phyloP scores from a whole-genome alignment of 2,113 vertebrate species.

The Oryzias celebensis region DNA sequence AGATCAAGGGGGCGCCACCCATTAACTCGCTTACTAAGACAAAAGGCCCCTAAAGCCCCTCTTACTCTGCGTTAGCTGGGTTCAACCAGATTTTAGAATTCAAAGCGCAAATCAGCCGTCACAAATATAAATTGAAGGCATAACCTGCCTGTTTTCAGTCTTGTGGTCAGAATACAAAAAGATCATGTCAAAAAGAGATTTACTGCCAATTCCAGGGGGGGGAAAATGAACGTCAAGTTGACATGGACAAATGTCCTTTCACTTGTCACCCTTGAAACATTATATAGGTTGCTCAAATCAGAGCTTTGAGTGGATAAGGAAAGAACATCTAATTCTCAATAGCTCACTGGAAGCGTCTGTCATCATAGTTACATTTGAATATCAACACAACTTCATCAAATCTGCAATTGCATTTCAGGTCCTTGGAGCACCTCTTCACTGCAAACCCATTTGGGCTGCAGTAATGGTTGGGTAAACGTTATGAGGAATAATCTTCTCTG shows the following conservation, averaged over 20 bases:
- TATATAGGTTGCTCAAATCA: conserved; percentile 69
- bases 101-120: conserved; percentile 54
- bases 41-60: conserved; percentile 69
- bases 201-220: conserved; percentile 52
- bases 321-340: conserved; percentile 69
- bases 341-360: conserved; percentile 51
- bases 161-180: conserved; percentile 61
- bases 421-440: conserved; percentile 74
- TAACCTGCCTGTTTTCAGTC: conserved; percentile 38
- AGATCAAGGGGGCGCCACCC: conserved; percentile 75
- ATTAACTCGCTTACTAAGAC: conserved; percentile 78
- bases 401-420: conserved; percentile 72
- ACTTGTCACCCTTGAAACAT: conserved; percentile 64
- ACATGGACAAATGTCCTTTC: conserved; percentile 64
- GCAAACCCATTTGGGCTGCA: conserved; percentile 71
- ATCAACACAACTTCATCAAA: conserved; percentile 78
- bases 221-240: conserved; percentile 56
- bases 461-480: conserved; percentile 82
- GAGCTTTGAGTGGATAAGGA: conserved; percentile 55
- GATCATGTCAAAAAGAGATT: conserved; percentile 63
- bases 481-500: conserved; percentile 83
- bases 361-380: conserved; percentile 64
- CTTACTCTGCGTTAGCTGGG: conserved; percentile 51
- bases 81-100: conserved; percentile 59
- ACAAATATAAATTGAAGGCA: conserved; percentile 43